phyloP scores from a whole-genome alignment of 2,888 invertebrate species.

The Hydraecia micacea region DNA sequence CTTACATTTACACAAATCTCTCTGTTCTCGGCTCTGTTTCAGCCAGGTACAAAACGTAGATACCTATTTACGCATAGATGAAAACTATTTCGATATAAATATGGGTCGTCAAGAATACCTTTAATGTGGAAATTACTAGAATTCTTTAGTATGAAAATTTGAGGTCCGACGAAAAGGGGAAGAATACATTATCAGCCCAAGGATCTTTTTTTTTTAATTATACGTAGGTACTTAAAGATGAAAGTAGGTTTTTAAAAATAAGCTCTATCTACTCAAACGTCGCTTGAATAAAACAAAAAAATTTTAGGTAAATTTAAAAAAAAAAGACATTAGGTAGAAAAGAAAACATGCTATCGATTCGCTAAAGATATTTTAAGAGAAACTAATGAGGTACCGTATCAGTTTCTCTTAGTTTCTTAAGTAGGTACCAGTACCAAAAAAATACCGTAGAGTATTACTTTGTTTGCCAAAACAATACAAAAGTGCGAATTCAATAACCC shows the following conservation, averaged over 20 bases:
- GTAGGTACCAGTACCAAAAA: neutral
- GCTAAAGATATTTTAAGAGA: conserved; percentile 10
- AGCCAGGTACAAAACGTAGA: neutral
- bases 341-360: neutral
- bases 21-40: neutral
- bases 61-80: neutral
- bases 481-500: conserved; percentile 21
- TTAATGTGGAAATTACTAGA: neutral
- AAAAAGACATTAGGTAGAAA: neutral
- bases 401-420: no score
- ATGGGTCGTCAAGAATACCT: no score
- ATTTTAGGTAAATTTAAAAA: neutral
- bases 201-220: no score
- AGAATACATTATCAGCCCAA: neutral
- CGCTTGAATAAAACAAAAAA: neutral
- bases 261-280: neutral
- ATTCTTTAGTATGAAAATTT: neutral
- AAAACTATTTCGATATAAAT: neutral
- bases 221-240: neutral
- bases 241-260: neutral
- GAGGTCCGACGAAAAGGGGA: neutral
- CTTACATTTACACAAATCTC: neutral
- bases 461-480: conserved; percentile 16
- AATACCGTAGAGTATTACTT: neutral
- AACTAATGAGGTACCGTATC: neutral